These are phyloP conservation scores for Pelecanus crispus DNA, from an alignment of 2,113 vertebrate genomes.

Conservation along the genomic window DNA sequence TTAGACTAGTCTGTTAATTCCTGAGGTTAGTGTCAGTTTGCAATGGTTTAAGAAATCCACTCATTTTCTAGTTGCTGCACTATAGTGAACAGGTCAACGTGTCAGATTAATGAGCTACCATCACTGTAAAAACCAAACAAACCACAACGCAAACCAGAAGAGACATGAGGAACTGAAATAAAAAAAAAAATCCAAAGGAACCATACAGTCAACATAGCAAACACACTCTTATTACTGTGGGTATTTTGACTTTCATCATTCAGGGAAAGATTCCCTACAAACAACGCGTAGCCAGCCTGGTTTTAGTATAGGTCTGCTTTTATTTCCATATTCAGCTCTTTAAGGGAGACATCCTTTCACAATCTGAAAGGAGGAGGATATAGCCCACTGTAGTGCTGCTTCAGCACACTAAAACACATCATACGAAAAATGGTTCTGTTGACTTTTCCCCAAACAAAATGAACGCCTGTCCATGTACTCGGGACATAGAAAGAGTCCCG, in stretches of 20 bases:
- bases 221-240: neutral
- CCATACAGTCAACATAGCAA: neutral
- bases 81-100: neutral
- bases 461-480: neutral
- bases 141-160: neutral
- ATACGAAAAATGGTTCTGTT: neutral
- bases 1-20: neutral
- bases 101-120: neutral
- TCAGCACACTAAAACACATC: slow-evolving; percentile 74
- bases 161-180: rapidly evolving
- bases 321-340: slow-evolving; percentile 74
- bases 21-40: neutral
- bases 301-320: slow-evolving; percentile 74
- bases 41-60: neutral
- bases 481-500: slow-evolving; percentile 65
- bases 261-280: slow-evolving; percentile 1
- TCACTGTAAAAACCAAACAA: neutral
- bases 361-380: slow-evolving; percentile 91
- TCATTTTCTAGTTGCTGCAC: neutral
- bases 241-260: neutral
- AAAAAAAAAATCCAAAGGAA: neutral
- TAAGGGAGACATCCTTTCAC: slow-evolving; percentile 63
- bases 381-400: slow-evolving; percentile 83
- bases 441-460: slow-evolving; percentile 49
- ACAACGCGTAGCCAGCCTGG: slow-evolving; percentile 11